A percentile compares a stretch with the other conserved stretches of the same genome.
Conservation (phyloP, 2,797 vertebrate genomes). For the Aphelocoma californica region DNA sequence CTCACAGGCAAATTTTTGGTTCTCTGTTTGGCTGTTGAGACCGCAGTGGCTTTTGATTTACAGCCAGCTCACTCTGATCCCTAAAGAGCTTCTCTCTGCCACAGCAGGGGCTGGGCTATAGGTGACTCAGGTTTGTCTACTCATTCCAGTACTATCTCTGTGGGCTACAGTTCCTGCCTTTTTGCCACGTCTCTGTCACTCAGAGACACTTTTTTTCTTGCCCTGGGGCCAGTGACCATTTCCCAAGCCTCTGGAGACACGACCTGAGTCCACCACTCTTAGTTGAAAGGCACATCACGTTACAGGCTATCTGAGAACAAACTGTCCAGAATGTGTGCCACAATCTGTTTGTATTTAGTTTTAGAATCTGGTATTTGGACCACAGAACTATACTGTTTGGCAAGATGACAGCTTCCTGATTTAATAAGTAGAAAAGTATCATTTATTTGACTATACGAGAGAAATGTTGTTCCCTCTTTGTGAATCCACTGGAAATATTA, state of each 20-base stretch:
- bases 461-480: neutral
- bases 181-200: neutral
- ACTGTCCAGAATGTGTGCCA: neutral
- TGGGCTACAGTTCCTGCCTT: neutral
- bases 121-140: neutral
- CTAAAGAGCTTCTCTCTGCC: neutral
- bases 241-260: neutral
- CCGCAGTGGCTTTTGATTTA: neutral
- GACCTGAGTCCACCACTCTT: neutral
- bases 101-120: neutral
- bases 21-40: neutral
- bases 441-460: neutral
- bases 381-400: neutral
- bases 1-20: neutral
- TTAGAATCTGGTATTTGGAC: conserved; percentile 25
- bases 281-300: neutral
- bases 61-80: neutral
- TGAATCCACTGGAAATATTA: neutral
- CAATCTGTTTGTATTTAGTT: conserved; percentile 22
- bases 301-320: conserved; percentile 5
- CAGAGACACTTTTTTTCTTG: neutral
- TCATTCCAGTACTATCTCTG: neutral
- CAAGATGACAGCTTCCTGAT: neutral
- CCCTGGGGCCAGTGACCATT: neutral
- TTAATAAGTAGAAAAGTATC: neutral